phyloP scores from a whole-genome alignment of 2,888 invertebrate genomes.

The Subacronicta megacephala region DNA sequence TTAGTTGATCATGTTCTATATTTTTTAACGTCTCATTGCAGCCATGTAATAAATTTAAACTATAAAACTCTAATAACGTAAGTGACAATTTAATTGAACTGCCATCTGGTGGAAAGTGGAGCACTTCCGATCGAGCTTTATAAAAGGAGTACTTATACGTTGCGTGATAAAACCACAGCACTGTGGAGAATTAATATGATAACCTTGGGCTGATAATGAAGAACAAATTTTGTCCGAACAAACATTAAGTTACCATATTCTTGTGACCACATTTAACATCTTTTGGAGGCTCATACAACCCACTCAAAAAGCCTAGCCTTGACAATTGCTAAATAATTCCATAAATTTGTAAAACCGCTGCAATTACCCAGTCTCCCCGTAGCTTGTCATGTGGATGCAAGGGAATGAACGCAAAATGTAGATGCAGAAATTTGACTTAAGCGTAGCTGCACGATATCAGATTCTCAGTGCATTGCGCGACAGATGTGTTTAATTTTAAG shows the following conservation, averaged over 20 bases:
- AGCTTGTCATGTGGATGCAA: too few species aligned
- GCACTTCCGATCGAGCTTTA: background rate
- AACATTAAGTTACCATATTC: too few species aligned
- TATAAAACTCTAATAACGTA: constrained; percentile 1
- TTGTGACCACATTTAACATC: too few species aligned
- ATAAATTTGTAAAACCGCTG: too few species aligned
- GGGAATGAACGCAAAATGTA: background rate
- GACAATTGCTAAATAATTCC: too few species aligned
- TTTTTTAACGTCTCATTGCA: background rate
- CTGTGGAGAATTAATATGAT: background rate
- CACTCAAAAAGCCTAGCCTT: too few species aligned
- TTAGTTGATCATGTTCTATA: too few species aligned
- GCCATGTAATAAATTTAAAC: background rate
- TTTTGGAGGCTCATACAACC: too few species aligned
- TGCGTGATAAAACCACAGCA: background rate
- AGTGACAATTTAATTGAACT: constrained; percentile 7
- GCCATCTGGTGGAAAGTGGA: constrained; percentile 1
- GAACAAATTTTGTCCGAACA: background rate
- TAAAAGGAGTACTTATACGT: background rate
- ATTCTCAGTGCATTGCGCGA: constrained; percentile 11
- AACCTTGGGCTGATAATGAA: background rate
- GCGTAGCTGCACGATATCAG: constrained; percentile 1
- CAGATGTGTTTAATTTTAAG: constrained; percentile 26
- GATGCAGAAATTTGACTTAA: background rate
- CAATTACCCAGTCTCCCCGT: too few species aligned